These are phyloP conservation scores for Lasioglossum baleicum DNA, from an alignment of 1,140 invertebrate genomes.

Conservation along the genomic window DNA sequence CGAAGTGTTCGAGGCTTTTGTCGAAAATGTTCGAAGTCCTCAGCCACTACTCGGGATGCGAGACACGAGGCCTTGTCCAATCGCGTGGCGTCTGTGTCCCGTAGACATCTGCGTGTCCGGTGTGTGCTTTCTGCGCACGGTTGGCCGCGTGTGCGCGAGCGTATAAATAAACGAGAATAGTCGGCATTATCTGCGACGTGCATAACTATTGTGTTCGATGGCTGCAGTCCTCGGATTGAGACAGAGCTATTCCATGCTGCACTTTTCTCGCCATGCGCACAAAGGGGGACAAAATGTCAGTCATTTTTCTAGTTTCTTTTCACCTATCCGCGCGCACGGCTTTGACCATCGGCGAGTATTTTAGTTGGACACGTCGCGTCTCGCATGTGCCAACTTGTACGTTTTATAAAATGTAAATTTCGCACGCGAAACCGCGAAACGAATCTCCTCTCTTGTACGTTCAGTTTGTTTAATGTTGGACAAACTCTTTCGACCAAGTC, in stretches of 20 bases:
- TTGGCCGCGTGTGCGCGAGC: conserved; percentile 20
- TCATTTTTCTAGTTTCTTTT: not conserved
- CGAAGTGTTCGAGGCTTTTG: too few relatives aligned
- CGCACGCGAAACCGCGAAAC: too few relatives aligned
- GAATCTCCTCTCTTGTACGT: too few relatives aligned
- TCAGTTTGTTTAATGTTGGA: too few relatives aligned
- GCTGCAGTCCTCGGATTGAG: conserved; percentile 1
- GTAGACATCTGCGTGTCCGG: conserved; percentile 27
- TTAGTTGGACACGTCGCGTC: too few relatives aligned
- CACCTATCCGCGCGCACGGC: too few relatives aligned
- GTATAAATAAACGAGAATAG: conserved; percentile 41
- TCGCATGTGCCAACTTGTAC: too few relatives aligned
- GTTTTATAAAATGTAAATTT: too few relatives aligned
- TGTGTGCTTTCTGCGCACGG: conserved; percentile 15
- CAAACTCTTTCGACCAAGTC: too few relatives aligned
- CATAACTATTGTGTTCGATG: conserved; percentile 35
- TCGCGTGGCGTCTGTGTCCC: conserved; percentile 30
- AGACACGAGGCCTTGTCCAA: conserved; percentile 25
- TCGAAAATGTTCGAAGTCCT: too few relatives aligned
- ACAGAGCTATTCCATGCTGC: not conserved
- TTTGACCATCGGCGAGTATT: too few relatives aligned
- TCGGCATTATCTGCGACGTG: conserved; percentile 41
- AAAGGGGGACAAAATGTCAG: not conserved
- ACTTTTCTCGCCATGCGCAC: not conserved
- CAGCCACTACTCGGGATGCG: conserved; percentile 19